These are phyloP conservation scores for Psilanteris sp. DNA, from an alignment of 1,140 invertebrate genomes.

Conservation along the genomic window DNA sequence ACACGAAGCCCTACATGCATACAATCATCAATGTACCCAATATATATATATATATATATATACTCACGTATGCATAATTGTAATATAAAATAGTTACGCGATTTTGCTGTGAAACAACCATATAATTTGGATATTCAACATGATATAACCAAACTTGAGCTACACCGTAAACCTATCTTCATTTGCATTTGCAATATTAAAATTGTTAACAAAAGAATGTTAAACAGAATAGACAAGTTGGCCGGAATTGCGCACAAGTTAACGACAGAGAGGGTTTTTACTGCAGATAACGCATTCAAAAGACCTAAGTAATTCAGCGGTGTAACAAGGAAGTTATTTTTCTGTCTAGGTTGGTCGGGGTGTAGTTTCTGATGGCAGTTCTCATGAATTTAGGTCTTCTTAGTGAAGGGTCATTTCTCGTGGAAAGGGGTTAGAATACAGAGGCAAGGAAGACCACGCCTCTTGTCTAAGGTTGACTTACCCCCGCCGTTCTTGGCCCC, in stretches of 20 bases:
- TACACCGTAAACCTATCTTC: too few species aligned
- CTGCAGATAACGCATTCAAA: constrained; percentile 19
- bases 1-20: too few species aligned
- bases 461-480: constrained; percentile 79
- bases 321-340: constrained; percentile 62
- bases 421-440: constrained; percentile 55
- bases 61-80: too few species aligned
- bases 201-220: too few species aligned
- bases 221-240: neutral
- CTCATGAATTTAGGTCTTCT: constrained; percentile 65
- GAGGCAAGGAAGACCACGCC: constrained; percentile 74
- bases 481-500: constrained; percentile 67
- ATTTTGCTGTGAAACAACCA: too few species aligned
- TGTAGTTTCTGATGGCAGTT: constrained; percentile 62
- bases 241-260: neutral
- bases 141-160: too few species aligned
- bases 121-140: too few species aligned
- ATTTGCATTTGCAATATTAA: too few species aligned
- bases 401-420: constrained; percentile 64
- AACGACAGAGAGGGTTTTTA: constrained; percentile 15
- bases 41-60: too few species aligned
- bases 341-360: constrained; percentile 50
- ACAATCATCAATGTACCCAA: too few species aligned
- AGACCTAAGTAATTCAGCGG: constrained; percentile 45
- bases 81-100: too few species aligned